These are phyloP conservation scores for Gymnarchus niloticus DNA, from an alignment of 2,113 vertebrate species.

Conservation along the genomic window DNA sequence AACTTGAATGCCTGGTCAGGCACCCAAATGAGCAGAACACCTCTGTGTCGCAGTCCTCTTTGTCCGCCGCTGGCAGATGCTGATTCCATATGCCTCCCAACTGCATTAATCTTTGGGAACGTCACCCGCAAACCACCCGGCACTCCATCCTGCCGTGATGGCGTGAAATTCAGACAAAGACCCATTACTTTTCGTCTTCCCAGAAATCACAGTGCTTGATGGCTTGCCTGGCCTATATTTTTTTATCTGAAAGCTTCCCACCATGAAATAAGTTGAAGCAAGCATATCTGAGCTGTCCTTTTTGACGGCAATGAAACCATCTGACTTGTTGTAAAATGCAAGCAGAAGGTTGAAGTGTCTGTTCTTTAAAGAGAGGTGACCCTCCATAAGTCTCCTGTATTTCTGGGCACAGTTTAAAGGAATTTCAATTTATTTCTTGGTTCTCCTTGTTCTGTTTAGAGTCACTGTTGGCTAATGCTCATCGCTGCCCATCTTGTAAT, in stretches of 20 bases:
- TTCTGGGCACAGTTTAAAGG: neutral
- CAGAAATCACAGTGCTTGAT: neutral
- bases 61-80: too few species aligned
- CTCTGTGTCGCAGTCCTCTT: neutral
- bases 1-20: neutral
- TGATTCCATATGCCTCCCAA: neutral
- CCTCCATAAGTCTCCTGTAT: too few species aligned
- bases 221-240: neutral
- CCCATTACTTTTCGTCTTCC: neutral
- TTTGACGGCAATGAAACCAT: neutral
- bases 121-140: neutral
- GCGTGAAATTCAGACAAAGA: neutral
- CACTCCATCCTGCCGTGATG: neutral
- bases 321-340: neutral
- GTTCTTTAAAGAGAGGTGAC: neutral
- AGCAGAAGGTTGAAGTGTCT: neutral
- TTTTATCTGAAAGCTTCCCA: neutral
- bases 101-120: neutral
- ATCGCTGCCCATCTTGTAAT: neutral
- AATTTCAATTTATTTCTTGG: neutral
- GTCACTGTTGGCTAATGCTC: neutral
- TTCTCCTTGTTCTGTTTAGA: neutral
- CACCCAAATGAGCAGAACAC: neutral
- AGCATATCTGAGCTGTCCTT: neutral
- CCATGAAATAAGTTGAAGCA: too few species aligned